Percentiles rank a stretch among this genome's conserved stretches.
These are phyloP conservation scores for Fopius arisanus DNA, from an alignment of 1,140 invertebrate species.

Conservation along the genomic window DNA sequence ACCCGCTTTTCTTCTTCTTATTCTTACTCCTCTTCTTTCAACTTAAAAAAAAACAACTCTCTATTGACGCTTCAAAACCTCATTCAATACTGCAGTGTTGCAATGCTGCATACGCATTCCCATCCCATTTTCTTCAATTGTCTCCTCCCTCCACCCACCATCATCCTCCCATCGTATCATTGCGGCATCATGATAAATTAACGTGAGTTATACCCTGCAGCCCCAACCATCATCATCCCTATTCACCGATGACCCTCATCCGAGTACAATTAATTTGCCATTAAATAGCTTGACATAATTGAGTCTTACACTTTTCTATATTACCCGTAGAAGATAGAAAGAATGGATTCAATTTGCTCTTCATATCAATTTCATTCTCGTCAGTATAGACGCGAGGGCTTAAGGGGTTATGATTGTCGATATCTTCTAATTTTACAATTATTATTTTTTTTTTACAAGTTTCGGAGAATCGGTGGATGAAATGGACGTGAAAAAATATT, in stretches of 20 bases:
- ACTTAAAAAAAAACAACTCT: background rate
- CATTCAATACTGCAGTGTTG: background rate
- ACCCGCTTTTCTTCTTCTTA: conserved; percentile 12
- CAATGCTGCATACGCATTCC: background rate
- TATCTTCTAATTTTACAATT: too few species aligned
- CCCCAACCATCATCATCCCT: background rate
- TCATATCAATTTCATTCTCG: too few species aligned
- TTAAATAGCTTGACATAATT: background rate
- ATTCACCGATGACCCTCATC: background rate
- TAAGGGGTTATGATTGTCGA: too few species aligned
- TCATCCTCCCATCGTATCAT: background rate
- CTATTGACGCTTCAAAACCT: conserved; percentile 10
- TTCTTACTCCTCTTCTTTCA: conserved; percentile 13
- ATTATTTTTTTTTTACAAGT: too few species aligned
- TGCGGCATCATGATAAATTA: background rate
- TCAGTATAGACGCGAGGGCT: too few species aligned
- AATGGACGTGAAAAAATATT: too few species aligned
- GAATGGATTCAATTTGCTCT: too few species aligned
- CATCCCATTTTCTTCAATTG: background rate
- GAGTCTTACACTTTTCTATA: too few species aligned
- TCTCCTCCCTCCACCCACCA: too few species aligned
- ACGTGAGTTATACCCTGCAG: background rate
- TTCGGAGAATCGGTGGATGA: too few species aligned
- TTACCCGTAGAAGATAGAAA: too few species aligned
- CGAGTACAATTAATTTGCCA: background rate